A percentile compares a stretch with the other conserved stretches of the same genome.
phyloP scores from a whole-genome alignment of 2,888 invertebrate species.

The Margaritifera margaritifera region DNA sequence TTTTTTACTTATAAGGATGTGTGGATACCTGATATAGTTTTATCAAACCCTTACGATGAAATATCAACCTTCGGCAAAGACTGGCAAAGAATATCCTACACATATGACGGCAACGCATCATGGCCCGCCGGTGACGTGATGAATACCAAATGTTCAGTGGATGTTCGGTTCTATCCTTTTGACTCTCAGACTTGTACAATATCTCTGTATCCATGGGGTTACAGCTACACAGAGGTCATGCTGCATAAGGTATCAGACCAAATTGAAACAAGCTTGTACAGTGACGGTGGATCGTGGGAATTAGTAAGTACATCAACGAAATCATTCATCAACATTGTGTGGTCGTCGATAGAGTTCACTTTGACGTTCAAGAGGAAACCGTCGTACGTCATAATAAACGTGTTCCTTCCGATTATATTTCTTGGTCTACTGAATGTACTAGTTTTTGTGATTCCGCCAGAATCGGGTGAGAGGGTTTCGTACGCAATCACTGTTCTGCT shows the following conservation, averaged over 20 bases:
- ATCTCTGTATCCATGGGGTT: constrained; percentile 19
- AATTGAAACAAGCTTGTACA: no score
- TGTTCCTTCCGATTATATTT: constrained; percentile 37
- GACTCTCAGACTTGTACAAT: constrained; percentile 22
- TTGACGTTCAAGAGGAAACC: constrained; percentile 27
- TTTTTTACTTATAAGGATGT: neutral
- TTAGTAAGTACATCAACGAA: no score
- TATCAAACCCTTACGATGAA: constrained; percentile 13
- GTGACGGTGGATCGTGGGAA: no score
- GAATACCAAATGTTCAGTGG: constrained; percentile 17
- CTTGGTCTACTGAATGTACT: constrained; percentile 35
- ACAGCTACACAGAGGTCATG: constrained; percentile 12
- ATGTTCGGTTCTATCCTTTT: constrained; percentile 22
- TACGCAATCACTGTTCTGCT: constrained; percentile 41
- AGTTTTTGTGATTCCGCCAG: constrained; percentile 35
- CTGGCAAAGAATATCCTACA: constrained; percentile 10
- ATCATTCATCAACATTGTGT: no score
- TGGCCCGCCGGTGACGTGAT: constrained; percentile 21
- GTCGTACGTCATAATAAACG: constrained; percentile 34
- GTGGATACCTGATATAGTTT: constrained; percentile 27
- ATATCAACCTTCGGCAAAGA: constrained; percentile 4
- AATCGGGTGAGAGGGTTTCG: constrained; percentile 38
- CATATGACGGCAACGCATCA: neutral
- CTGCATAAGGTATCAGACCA: constrained; percentile 3
- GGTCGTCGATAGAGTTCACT: constrained; percentile 6